Base-by-base conservation (phyloP, 2,113 vertebrate genomes). In the Arenaria interpres region DNA sequence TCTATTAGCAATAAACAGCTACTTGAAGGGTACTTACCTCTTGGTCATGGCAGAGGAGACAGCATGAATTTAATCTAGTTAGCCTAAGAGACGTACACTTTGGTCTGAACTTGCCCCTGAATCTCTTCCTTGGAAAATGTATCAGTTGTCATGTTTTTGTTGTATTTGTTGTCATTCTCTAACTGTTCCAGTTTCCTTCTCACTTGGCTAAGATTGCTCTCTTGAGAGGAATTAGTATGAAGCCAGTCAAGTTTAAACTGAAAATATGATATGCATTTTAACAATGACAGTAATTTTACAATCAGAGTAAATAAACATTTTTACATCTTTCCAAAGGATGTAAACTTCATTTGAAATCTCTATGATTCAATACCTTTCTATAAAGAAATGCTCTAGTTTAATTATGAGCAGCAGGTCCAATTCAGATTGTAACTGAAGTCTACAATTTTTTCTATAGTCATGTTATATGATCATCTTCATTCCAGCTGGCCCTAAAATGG, bases 1-100 rank as follows among this genome's bases (percentile, higher is more conserved):
- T 45, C 45, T 45, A 20, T 20, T 28, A 23, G 9, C 25, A 75
- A 16, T 5, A 28, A 62, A 24, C 39, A 85, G 32, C 3, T 35
- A 16, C 9, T 1, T 51, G 69, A 45, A 59, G 32, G 6, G 19
- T 37, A 10, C 12, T 69, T 63, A 23, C 21, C 45, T 64, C 54
- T 71, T 67, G 22, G 21, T 33, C 66, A 30, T 19, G 23, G 41
- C 30, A 64, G n/a, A 27, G 79, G 27, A 75, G 12, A 24, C 11
- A 71, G 4, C 18, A 71, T 33, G 69, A 10, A 9, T 2, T 54
- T 32, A 37, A 66, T 33, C 5, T 5, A 45, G 27, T 35, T 18
- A 62, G 27, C 6, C 32, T 90, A 48, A 50, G 39, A 33, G 12
- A n/a, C 0, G 0, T 8, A 17, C 81, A 62, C 30, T 66, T 46